Conservation (phyloP, 1,140 invertebrate genomes). For the Notospermus geniculatus region DNA sequence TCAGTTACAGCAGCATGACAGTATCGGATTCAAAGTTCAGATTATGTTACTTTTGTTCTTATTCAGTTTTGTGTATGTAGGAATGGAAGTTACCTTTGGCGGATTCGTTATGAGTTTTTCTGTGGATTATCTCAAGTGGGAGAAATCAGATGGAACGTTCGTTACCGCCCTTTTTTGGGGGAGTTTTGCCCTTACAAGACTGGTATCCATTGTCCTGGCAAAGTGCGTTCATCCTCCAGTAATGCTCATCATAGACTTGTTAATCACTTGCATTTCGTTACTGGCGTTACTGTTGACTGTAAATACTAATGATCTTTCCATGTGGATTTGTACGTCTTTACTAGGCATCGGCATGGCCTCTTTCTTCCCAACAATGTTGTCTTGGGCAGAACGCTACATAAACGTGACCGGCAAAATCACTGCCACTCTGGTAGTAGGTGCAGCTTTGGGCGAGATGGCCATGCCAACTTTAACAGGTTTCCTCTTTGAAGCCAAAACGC, state of each 20-base stretch:
- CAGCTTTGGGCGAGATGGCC: constrained; percentile 58
- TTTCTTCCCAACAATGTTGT: constrained; percentile 57
- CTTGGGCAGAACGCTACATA: constrained; percentile 59
- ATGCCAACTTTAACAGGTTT: constrained; percentile 50
- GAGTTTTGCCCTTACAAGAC: constrained; percentile 55
- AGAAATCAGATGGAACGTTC: constrained; percentile 46
- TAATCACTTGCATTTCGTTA: constrained; percentile 48
- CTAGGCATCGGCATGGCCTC: constrained; percentile 59
- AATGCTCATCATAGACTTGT: constrained; percentile 52
- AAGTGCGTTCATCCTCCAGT: constrained; percentile 46
- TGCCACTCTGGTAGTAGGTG: constrained; percentile 57
- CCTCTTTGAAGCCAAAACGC: constrained; percentile 41
- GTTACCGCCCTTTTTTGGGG: constrained; percentile 59
- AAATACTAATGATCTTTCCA: constrained; percentile 27
- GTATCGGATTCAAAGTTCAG: constrained; percentile 28
- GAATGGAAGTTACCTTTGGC: constrained; percentile 58
- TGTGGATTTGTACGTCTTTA: constrained; percentile 40
- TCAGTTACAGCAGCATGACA: background rate
- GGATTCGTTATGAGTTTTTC: constrained; percentile 56
- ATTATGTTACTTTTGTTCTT: constrained; percentile 53
- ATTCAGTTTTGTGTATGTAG: constrained; percentile 57
- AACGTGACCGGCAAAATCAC: constrained; percentile 58
- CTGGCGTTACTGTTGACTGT: constrained; percentile 49
- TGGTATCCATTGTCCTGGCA: constrained; percentile 55
- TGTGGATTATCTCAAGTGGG: constrained; percentile 41